Conservation (phyloP, 2,888 invertebrate genomes). For the Chrysopilus asiliformis region DNA sequence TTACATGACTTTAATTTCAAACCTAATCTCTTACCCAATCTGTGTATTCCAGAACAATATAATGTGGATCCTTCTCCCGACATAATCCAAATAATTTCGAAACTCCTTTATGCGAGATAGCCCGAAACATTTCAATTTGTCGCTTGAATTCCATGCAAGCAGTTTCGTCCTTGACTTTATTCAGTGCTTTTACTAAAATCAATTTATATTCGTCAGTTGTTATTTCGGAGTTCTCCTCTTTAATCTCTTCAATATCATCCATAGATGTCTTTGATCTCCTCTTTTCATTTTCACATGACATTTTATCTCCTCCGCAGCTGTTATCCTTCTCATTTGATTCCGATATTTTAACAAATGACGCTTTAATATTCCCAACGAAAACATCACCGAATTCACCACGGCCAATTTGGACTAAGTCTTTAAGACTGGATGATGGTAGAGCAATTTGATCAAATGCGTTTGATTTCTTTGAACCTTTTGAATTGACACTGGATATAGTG, state of each 20-base stretch:
- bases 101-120: slow-evolving; percentile 71
- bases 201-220: slow-evolving; percentile 26
- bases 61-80: slow-evolving; percentile 72
- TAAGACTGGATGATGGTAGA: slow-evolving; percentile 57
- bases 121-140: slow-evolving; percentile 74
- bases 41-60: slow-evolving; percentile 78
- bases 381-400: slow-evolving; percentile 91
- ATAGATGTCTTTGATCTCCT: slow-evolving; percentile 34
- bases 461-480: slow-evolving; percentile 43
- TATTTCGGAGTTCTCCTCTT: slow-evolving; percentile 26
- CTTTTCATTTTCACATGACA: slow-evolving; percentile 24
- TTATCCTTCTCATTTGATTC: slow-evolving; percentile 20
- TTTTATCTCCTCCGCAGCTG: slow-evolving; percentile 9
- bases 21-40: slow-evolving; percentile 62
- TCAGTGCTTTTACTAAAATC: slow-evolving; percentile 65
- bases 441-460: slow-evolving; percentile 63
- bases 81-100: slow-evolving; percentile 69
- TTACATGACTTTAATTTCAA: too few species aligned
- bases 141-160: slow-evolving; percentile 73
- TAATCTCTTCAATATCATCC: slow-evolving; percentile 36
- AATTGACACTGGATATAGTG: slow-evolving; percentile 49
- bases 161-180: slow-evolving; percentile 62
- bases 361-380: slow-evolving; percentile 54
- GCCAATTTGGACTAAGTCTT: slow-evolving; percentile 53
- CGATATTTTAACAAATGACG: slow-evolving; percentile 21